Evolutionary conservation across 2,113 vertebrate species (phyloP), one percentile per base, ranked within the genome.

Genomic region (Capra hircus): DNA sequence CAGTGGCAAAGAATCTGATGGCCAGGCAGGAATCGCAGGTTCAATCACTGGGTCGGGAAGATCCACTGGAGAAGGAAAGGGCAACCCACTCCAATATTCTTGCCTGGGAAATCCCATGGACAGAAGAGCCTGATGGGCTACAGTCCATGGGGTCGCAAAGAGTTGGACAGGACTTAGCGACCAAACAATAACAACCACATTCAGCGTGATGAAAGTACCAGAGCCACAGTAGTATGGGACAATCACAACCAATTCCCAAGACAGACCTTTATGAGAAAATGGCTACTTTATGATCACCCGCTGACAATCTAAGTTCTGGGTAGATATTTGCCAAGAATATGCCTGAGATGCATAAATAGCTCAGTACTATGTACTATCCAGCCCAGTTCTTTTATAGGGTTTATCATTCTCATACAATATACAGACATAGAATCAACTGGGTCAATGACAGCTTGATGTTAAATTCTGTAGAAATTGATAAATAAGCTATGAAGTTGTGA

Each of bases 391-490:
- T 74, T 21, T 19, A 30, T 17, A 2, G 11, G n/a, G 2, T 25
- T 55, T 5, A 15, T 36, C 55, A 48, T 27, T 45, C 64, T 45
- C 30, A 55, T 10, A 64, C 15, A 94, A 84, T 21, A 40, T 74
- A 16, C 16, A 53, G 33, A 27, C 30, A 62, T 16, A 93, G 6
- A 97, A 98, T 93, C 53, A 93, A 14, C 10, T 60, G 25, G 57
- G 14, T 36, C 53, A 91, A 57, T 81, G 36, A 57, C 5, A 93
- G 33, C 36, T 57, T 93, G 43, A 43, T 81, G 25, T 52, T 53
- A 45, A 94, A 94, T 81, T 94, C 67, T 78, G 8, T 19, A 55
- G 78, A 83, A 97, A 88, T 16, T 93, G 48, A 95, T 91, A 62
- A 62, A 62, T 78, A 94, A 86, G 7, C 27, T 88, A 77, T 48